These are phyloP conservation scores for Caenorhabditis sp. DNA, from an alignment of 2,888 invertebrate genomes.

Conservation along the genomic window DNA sequence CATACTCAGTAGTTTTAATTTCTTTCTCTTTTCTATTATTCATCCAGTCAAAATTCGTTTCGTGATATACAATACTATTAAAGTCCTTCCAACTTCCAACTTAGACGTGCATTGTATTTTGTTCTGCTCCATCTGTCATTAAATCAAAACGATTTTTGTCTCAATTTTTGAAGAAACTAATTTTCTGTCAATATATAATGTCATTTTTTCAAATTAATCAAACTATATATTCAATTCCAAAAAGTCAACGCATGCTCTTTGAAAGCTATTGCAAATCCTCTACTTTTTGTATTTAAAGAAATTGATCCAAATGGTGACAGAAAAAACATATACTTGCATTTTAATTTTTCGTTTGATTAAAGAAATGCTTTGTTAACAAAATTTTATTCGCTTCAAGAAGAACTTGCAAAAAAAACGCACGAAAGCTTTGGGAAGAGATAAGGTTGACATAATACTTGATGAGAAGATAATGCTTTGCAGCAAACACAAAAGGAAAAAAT, in stretches of 20 bases:
- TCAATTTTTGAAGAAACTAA: neutral
- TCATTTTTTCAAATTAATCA: too few species aligned
- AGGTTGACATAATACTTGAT: conserved; percentile 41
- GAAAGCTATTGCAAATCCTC: too few species aligned
- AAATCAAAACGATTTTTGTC: conserved; percentile 29
- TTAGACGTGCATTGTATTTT: too few species aligned
- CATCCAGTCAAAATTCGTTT: conserved; percentile 22
- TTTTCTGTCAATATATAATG: neutral
- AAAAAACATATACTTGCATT: too few species aligned
- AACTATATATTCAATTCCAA: neutral
- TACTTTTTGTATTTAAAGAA: too few species aligned
- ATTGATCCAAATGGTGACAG: too few species aligned
- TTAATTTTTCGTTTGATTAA: too few species aligned
- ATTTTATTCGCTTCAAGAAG: too few species aligned
- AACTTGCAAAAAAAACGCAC: neutral
- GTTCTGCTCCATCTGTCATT: conserved; percentile 17
- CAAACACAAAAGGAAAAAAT: neutral
- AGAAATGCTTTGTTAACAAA: conserved; percentile 6
- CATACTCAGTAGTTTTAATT: conserved; percentile 26
- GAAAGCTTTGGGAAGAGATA: conserved; percentile 39
- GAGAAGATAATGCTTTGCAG: conserved; percentile 6
- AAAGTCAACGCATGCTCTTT: neutral
- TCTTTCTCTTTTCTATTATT: neutral
- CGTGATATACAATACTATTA: conserved; percentile 23
- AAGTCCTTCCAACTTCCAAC: too few species aligned